A percentile compares a stretch with the other conserved stretches of the same genome.
Evolutionary conservation across 2,888 invertebrate species (phyloP).

Genomic region (Cephus spinipes): DNA sequence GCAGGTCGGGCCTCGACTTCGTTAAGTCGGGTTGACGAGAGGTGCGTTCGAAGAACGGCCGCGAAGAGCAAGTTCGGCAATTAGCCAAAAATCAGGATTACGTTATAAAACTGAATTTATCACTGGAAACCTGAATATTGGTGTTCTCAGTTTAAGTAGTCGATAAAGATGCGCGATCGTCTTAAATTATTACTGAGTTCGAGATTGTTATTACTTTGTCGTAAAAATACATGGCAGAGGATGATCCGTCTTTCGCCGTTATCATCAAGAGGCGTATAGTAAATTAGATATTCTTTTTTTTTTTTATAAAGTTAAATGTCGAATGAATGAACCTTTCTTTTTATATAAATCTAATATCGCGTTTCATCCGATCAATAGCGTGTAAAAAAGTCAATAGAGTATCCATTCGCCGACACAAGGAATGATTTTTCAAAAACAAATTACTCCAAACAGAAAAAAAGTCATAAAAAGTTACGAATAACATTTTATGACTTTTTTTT

Average conservation of each 20-base stretch:
- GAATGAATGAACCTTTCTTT: neutral
- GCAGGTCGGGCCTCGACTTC: constrained; percentile 11
- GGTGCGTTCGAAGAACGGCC: neutral
- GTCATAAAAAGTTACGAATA: neutral
- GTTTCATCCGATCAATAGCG: neutral
- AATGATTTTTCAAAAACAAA: neutral
- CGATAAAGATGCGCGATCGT: neutral
- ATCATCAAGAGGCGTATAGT: neutral
- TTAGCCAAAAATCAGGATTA: constrained; percentile 5
- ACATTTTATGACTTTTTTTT: neutral
- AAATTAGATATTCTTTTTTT: neutral
- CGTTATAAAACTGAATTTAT: neutral
- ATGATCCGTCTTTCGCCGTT: neutral
- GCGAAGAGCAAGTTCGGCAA: neutral
- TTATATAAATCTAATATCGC: neutral
- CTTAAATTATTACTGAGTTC: constrained; percentile 6
- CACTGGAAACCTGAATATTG: neutral
- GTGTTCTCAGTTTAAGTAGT: neutral
- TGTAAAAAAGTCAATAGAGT: neutral
- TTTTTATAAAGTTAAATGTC: neutral
- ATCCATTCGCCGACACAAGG: neutral
- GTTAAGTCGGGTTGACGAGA: constrained; percentile 6
- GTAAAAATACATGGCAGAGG: neutral
- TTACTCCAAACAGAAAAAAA: neutral
- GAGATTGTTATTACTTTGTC: neutral